These are phyloP conservation scores for Drosophila barbarae DNA, from an alignment of 2,888 invertebrate genomes.

Conservation along the genomic window DNA sequence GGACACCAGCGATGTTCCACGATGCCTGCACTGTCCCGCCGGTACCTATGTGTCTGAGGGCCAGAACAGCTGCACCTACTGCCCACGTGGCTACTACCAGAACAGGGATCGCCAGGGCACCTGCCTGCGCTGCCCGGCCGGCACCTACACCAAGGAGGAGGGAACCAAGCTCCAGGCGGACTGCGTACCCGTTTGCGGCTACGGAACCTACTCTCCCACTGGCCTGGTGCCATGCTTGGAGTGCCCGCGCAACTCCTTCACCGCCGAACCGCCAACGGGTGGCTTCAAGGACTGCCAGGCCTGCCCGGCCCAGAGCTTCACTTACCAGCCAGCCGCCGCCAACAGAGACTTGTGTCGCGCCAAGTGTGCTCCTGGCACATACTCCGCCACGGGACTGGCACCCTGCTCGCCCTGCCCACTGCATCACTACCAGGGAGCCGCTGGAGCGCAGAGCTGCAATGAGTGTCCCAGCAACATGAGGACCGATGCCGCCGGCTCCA, in stretches of 20 bases:
- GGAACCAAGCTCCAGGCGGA: conserved; percentile 92
- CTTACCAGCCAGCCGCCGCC: conserved; percentile 94
- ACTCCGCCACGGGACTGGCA: conserved; percentile 95
- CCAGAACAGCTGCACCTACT: conserved; percentile 94
- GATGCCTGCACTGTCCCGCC: conserved; percentile 97
- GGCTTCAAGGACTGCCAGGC: conserved; percentile 96
- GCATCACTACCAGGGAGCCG: conserved; percentile 93
- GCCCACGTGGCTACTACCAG: conserved; percentile 95
- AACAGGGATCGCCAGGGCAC: conserved; percentile 93
- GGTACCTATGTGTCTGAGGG: conserved; percentile 95
- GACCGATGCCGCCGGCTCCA: conserved; percentile 89
- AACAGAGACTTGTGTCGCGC: conserved; percentile 90
- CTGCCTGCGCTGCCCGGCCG: conserved; percentile 93
- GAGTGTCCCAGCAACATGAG: conserved; percentile 95
- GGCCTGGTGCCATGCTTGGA: conserved; percentile 96
- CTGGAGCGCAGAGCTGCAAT: conserved; percentile 91
- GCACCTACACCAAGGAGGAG: conserved; percentile 94
- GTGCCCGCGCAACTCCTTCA: conserved; percentile 95
- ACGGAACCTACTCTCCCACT: conserved; percentile 96
- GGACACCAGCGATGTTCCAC: conserved; percentile 93
- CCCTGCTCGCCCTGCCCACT: conserved; percentile 95
- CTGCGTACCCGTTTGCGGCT: conserved; percentile 96
- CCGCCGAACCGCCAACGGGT: conserved; percentile 91
- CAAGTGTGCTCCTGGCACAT: conserved; percentile 93
- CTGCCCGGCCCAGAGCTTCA: conserved; percentile 93